A percentile compares a stretch with the other conserved stretches of the same genome.
phyloP scores from a whole-genome alignment of 2,113 vertebrate genomes.

The Tenebrosternarchus preto region DNA sequence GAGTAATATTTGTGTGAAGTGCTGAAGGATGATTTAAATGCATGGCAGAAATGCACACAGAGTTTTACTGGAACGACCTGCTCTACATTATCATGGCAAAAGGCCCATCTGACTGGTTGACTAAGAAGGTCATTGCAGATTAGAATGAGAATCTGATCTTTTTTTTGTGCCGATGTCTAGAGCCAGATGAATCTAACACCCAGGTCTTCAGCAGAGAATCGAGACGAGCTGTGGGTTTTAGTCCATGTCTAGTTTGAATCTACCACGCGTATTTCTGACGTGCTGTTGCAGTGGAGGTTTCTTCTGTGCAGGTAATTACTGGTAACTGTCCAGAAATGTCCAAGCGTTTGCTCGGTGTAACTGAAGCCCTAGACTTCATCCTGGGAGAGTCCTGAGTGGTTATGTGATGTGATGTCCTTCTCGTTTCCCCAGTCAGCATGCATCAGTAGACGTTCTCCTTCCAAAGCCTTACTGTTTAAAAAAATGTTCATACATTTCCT shows the following conservation, averaged over 20 bases:
- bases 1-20: constrained; percentile 24
- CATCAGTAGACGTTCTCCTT: neutral
- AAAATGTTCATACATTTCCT: neutral
- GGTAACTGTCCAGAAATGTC: too few relatives aligned
- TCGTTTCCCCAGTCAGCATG: too few relatives aligned
- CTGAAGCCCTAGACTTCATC: neutral
- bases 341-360: neutral
- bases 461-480: neutral
- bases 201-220: neutral
- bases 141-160: neutral
- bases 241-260: neutral
- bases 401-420: neutral
- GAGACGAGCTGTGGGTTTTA: neutral
- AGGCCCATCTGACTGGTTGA: constrained; percentile 6
- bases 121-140: constrained; percentile 15
- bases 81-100: neutral
- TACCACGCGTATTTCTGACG: neutral
- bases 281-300: neutral
- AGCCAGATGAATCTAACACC: neutral
- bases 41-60: neutral
- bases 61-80: neutral
- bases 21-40: constrained; percentile 20
- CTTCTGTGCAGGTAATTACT: neutral
- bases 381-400: neutral
- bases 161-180: neutral